These are phyloP conservation scores for Drosophila sechellia DNA, from an alignment of 1,140 invertebrate genomes.

Conservation along the genomic window DNA sequence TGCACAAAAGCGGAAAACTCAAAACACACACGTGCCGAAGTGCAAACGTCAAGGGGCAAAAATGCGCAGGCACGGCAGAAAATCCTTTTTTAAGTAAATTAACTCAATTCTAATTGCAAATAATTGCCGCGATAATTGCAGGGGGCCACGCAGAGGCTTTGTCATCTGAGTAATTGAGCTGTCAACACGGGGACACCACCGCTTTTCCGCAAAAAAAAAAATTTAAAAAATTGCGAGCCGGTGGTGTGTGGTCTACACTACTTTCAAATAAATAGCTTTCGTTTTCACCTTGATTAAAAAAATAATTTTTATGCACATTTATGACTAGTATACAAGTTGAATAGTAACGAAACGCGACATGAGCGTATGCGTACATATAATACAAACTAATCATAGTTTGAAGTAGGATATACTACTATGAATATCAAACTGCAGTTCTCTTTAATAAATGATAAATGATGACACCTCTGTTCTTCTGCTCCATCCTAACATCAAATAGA, in stretches of 20 bases:
- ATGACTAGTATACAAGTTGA: too few species aligned
- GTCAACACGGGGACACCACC: constrained; percentile 54
- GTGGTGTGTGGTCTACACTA: constrained; percentile 19
- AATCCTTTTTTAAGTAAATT: constrained; percentile 68
- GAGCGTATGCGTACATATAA: too few species aligned
- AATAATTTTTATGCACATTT: too few species aligned
- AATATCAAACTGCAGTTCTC: too few species aligned
- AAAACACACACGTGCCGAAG: constrained; percentile 51
- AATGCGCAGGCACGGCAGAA: constrained; percentile 27
- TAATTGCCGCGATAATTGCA: constrained; percentile 78
- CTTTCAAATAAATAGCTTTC: not conserved
- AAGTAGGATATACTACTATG: too few species aligned
- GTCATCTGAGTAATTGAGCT: constrained; percentile 74
- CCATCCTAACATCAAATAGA: not conserved
- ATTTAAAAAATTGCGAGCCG: not conserved
- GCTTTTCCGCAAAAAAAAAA: not conserved
- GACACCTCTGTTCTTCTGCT: not conserved
- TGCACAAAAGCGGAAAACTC: constrained; percentile 41
- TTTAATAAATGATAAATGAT: not conserved
- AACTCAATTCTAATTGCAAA: constrained; percentile 79
- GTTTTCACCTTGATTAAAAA: not conserved
- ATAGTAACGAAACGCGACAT: too few species aligned
- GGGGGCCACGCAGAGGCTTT: constrained; percentile 51
- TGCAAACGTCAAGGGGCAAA: constrained; percentile 40
- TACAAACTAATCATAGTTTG: too few species aligned